phyloP scores from a whole-genome alignment of 2,113 vertebrate genomes.

The Siphamia tubifer region DNA sequence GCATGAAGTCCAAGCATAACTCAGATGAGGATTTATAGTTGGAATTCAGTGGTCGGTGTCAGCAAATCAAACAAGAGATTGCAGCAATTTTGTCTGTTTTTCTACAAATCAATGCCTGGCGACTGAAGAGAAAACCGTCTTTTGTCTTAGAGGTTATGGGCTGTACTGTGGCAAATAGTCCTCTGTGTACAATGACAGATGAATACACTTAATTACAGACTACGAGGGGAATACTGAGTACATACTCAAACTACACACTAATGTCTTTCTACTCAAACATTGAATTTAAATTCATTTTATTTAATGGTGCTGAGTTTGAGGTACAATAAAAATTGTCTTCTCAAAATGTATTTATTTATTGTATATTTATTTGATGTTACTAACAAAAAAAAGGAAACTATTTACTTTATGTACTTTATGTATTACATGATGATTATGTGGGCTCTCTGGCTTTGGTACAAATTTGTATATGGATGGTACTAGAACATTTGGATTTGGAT shows the following conservation, averaged over 20 bases:
- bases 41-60: background rate
- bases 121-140: slow-evolving; percentile 3
- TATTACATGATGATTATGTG: too few relatives aligned
- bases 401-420: too few relatives aligned
- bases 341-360: too few relatives aligned
- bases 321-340: too few relatives aligned
- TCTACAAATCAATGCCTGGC: slow-evolving; percentile 6
- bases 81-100: background rate
- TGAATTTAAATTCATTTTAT: background rate
- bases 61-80: background rate
- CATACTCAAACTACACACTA: background rate
- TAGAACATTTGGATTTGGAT: too few relatives aligned
- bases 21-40: slow-evolving; percentile 29
- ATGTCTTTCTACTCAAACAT: background rate
- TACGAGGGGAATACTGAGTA: background rate
- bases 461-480: too few relatives aligned
- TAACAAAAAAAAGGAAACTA: too few relatives aligned
- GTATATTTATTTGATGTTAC: too few relatives aligned
- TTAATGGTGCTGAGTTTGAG: too few relatives aligned
- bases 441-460: too few relatives aligned
- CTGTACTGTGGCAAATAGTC: background rate
- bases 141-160: background rate
- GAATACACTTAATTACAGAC: slow-evolving; percentile 27
- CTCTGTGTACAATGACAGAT: slow-evolving; percentile 6
- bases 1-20: background rate